These are phyloP conservation scores for Danionella dracula DNA, from an alignment of 2,797 vertebrate genomes.

Conservation along the genomic window DNA sequence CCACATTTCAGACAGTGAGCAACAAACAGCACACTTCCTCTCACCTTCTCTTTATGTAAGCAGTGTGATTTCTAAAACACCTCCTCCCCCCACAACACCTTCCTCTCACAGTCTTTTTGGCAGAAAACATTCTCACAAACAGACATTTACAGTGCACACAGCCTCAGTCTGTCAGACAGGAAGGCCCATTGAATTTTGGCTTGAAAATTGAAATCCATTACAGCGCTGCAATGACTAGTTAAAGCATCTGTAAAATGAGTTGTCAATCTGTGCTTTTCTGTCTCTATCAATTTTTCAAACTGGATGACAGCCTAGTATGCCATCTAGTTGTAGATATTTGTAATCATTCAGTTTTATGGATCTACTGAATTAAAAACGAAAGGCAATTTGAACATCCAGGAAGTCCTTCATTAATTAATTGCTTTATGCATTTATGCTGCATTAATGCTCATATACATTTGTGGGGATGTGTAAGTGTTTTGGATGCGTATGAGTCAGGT, in stretches of 20 bases:
- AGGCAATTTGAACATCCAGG: no score
- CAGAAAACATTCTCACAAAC: conserved; percentile 35
- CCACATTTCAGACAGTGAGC: not conserved
- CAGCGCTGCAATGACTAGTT: no score
- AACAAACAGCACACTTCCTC: conserved; percentile 34
- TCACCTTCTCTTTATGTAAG: conserved; percentile 44
- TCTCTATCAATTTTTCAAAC: not conserved
- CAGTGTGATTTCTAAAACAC: conserved; percentile 8
- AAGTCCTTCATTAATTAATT: no score
- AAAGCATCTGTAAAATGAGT: no score
- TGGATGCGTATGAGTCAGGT: no score
- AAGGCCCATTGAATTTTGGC: no score
- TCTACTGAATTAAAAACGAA: no score
- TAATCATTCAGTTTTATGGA: not conserved
- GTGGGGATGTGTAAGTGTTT: no score
- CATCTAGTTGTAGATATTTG: conserved; percentile 33
- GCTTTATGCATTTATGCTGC: not conserved
- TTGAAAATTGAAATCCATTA: no score
- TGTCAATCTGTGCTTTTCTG: not conserved
- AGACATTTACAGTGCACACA: not conserved
- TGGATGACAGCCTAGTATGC: not conserved
- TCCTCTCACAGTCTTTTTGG: conserved; percentile 26
- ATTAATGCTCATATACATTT: no score
- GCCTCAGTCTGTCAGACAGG: not conserved
- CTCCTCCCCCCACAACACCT: conserved; percentile 6